phyloP scores from a whole-genome alignment of 1,140 invertebrate species.

The Centruroides sculpturatus region DNA sequence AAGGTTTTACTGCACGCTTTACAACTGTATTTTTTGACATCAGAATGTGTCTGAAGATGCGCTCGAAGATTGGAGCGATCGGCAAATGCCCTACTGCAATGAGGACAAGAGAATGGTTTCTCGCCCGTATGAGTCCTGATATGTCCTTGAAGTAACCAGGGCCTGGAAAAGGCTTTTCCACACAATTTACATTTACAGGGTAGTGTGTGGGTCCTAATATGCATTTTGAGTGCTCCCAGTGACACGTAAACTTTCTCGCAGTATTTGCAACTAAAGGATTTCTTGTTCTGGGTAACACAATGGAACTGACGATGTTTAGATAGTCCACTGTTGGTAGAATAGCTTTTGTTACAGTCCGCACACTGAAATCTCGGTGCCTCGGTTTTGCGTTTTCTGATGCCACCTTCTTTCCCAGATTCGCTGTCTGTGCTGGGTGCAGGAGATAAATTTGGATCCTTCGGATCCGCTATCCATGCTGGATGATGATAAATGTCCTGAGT shows the following conservation, averaged over 20 bases:
- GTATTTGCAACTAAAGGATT: conserved; percentile 88
- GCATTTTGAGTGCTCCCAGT: conserved; percentile 93
- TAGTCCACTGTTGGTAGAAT: conserved; percentile 90
- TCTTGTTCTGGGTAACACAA: conserved; percentile 71
- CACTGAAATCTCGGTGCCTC: conserved; percentile 14
- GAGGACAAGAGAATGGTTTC: conserved; percentile 89
- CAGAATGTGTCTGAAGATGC: conserved; percentile 92
- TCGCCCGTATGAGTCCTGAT: conserved; percentile 90
- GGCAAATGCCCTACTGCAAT: conserved; percentile 89
- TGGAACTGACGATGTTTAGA: conserved; percentile 94
- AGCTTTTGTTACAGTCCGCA: conserved; percentile 76
- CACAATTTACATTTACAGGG: conserved; percentile 94
- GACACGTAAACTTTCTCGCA: conserved; percentile 93
- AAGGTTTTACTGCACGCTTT: conserved; percentile 85
- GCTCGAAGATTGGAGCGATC: conserved; percentile 90
- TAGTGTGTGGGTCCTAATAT: conserved; percentile 92
- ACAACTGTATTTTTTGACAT: conserved; percentile 96
- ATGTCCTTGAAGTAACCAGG: conserved; percentile 87
- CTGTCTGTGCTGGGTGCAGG: not conserved
- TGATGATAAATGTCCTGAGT: not conserved
- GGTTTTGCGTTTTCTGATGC: too few species aligned
- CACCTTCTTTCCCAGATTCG: not conserved
- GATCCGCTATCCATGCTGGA: not conserved
- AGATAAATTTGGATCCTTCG: not conserved
- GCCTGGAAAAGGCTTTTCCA: conserved; percentile 91